Evolutionary conservation across 2,888 invertebrate species (phyloP).

Genomic region (Formica aserva): DNA sequence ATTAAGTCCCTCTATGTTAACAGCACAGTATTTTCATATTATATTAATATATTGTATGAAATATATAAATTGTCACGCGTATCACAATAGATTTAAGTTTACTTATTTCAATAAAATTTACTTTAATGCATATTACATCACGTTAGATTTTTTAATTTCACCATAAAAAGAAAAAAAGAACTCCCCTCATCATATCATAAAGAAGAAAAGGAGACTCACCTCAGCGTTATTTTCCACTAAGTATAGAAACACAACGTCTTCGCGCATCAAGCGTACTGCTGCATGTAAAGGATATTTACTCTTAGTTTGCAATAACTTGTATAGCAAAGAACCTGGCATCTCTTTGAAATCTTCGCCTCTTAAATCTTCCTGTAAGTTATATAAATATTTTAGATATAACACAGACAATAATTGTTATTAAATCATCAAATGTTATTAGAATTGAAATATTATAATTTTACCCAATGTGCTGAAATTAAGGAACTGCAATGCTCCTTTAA

Average conservation of each 20-base stretch:
- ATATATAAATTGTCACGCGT: slow-evolving; percentile 28
- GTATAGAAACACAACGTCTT: slow-evolving; percentile 98
- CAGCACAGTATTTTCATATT: slow-evolving; percentile 24
- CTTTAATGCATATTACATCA: not conserved
- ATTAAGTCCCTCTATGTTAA: slow-evolving; percentile 3
- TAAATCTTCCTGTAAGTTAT: slow-evolving; percentile 88
- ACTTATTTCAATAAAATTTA: slow-evolving; percentile 20
- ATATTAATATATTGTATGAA: not conserved
- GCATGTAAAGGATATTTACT: slow-evolving; percentile 95
- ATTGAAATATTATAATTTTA: slow-evolving; percentile 74
- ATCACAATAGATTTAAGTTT: not conserved
- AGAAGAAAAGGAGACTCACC: slow-evolving; percentile 88
- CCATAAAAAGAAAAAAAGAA: not conserved
- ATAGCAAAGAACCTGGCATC: slow-evolving; percentile 96
- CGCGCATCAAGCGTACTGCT: slow-evolving; percentile 94
- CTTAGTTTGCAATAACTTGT: slow-evolving; percentile 96
- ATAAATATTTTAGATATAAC: slow-evolving; percentile 20
- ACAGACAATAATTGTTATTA: too few species aligned
- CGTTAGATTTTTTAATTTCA: slow-evolving; percentile 3
- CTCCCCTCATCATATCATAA: not conserved
- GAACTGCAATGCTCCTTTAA: slow-evolving; percentile 95
- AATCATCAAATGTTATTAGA: not conserved
- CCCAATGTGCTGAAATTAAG: slow-evolving; percentile 97
- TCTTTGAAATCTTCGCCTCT: slow-evolving; percentile 94
- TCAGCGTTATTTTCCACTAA: slow-evolving; percentile 95